phyloP scores from a whole-genome alignment of 2,113 vertebrate genomes.

The Entosphenus tridentatus region DNA sequence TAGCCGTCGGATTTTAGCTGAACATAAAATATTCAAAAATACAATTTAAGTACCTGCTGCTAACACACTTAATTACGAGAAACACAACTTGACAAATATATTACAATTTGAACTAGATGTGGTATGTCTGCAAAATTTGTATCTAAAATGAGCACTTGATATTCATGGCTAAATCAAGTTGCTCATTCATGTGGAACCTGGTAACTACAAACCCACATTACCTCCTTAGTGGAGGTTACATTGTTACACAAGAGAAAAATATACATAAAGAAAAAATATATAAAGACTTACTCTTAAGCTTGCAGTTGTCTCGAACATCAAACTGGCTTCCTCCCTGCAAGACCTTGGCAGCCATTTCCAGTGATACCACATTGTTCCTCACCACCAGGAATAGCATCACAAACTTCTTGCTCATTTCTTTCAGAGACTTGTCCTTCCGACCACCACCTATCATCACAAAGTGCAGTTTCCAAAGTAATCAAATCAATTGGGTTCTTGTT shows the following conservation, averaged over 20 bases:
- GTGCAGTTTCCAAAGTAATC: constrained; percentile 44
- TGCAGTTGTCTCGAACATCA: constrained; percentile 68
- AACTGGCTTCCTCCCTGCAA: constrained; percentile 71
- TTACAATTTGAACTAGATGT: constrained; percentile 1
- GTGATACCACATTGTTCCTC: constrained; percentile 50
- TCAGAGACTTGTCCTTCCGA: constrained; percentile 77
- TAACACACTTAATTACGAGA: neutral
- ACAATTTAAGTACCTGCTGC: neutral
- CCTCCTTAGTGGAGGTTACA: neutral
- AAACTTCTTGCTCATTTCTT: constrained; percentile 96
- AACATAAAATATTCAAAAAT: constrained; percentile 7
- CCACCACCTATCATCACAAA: constrained; percentile 15
- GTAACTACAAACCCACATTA: neutral
- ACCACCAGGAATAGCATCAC: constrained; percentile 92
- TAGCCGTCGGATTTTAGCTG: constrained; percentile 78
- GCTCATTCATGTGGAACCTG: neutral
- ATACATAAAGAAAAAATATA: constrained; percentile 3
- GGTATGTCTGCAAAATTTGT: neutral
- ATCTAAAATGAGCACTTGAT: neutral
- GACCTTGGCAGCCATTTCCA: constrained; percentile 80
- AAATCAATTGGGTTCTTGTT: constrained; percentile 9
- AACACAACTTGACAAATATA: neutral
- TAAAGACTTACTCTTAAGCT: constrained; percentile 85
- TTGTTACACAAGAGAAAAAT: neutral
- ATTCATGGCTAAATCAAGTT: neutral